Evolutionary conservation across 1,140 invertebrate species (phyloP).

Genomic region (Orius insidiosus): DNA sequence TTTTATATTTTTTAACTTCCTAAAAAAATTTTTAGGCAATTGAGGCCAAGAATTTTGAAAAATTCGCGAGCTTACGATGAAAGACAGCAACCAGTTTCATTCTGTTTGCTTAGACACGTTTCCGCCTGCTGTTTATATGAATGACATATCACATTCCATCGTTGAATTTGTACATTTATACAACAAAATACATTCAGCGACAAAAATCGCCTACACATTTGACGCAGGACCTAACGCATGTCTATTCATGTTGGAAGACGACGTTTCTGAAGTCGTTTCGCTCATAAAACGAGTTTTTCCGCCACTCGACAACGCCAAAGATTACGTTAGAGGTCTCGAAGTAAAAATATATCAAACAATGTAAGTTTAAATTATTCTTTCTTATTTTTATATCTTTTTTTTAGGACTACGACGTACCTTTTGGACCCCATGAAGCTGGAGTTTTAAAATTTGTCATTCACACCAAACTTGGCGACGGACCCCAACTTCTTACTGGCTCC

Average conservation of each 20-base stretch:
- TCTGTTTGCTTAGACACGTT: constrained; percentile 85
- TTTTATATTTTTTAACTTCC: too few species aligned
- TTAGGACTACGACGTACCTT: constrained; percentile 5
- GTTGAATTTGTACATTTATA: constrained; percentile 65
- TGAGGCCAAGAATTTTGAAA: constrained; percentile 55
- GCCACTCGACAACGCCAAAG: constrained; percentile 25
- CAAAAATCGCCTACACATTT: constrained; percentile 83
- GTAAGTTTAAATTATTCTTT: constrained; percentile 8
- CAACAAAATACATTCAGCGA: constrained; percentile 43
- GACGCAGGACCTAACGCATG: constrained; percentile 96
- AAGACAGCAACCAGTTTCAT: constrained; percentile 96
- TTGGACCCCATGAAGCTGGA: constrained; percentile 28
- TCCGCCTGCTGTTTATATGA: constrained; percentile 88
- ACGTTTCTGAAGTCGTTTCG: constrained; percentile 47
- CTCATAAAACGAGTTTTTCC: constrained; percentile 58
- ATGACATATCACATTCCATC: constrained; percentile 65
- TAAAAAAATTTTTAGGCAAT: constrained; percentile 57
- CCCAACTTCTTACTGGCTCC: constrained; percentile 31
- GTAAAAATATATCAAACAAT: constrained; percentile 14
- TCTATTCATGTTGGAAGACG: constrained; percentile 63
- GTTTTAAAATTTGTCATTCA: constrained; percentile 68
- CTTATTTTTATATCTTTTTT: constrained; percentile 7
- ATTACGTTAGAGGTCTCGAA: constrained; percentile 39
- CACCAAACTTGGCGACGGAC: constrained; percentile 58
- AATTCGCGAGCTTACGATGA: constrained; percentile 91